phyloP scores from a whole-genome alignment of 2,113 vertebrate genomes.

The Jaculus jaculus region DNA sequence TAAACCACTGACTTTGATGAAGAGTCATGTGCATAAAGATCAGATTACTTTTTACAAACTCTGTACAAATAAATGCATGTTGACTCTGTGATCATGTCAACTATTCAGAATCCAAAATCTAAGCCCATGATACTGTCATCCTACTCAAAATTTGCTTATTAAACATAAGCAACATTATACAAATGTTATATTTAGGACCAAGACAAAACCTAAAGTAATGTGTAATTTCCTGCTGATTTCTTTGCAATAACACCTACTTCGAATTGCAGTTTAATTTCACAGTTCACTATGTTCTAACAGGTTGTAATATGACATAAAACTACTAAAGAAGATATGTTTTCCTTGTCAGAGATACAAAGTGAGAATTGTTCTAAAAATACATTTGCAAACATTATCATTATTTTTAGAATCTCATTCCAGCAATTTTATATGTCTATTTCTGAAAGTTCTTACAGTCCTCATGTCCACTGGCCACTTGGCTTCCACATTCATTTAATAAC shows the following conservation, averaged over 20 bases:
- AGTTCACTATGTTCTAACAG: neutral
- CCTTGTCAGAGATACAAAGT: neutral
- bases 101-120: neutral
- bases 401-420: neutral
- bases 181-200: neutral
- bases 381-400: neutral
- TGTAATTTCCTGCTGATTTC: neutral
- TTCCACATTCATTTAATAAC: too few species aligned
- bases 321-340: too few species aligned
- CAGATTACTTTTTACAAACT: neutral
- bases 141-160: neutral
- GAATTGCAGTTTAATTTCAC: neutral
- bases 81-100: neutral
- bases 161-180: neutral
- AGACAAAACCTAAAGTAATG: neutral
- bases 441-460: neutral
- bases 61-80: neutral
- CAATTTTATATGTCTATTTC: neutral
- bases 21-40: too few species aligned
- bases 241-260: neutral
- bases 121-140: neutral
- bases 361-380: neutral
- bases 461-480: too few species aligned
- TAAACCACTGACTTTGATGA: neutral
- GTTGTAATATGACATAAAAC: neutral